Percentiles rank a stretch among this genome's conserved stretches.
Conservation (phyloP, 2,797 vertebrate genomes). For the Pogonophryne albipinna region DNA sequence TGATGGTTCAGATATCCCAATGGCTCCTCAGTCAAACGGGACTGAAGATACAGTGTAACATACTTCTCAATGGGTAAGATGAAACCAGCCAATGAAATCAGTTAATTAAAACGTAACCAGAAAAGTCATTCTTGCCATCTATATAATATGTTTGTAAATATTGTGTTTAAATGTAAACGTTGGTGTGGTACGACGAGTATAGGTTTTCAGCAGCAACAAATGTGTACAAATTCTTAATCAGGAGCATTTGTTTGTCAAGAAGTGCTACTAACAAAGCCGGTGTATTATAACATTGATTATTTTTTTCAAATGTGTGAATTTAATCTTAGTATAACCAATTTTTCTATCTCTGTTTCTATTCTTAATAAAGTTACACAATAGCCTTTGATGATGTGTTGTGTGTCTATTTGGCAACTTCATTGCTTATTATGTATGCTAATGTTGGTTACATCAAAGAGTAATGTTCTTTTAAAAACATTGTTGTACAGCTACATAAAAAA, state of each 20-base stretch:
- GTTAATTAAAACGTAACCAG: not conserved
- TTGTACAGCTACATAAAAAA: not conserved
- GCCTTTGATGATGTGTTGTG: not conserved
- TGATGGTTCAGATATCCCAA: not conserved
- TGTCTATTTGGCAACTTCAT: not conserved
- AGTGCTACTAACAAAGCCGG: not conserved
- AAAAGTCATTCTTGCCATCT: too few relatives aligned
- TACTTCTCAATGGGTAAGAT: not conserved
- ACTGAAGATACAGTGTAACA: not conserved
- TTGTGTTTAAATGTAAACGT: not conserved
- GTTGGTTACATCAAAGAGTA: not conserved
- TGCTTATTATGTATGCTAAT: not conserved
- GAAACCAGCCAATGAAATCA: not conserved
- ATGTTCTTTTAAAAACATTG: not conserved
- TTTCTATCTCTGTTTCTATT: not conserved
- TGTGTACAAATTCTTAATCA: not conserved
- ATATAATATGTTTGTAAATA: not conserved
- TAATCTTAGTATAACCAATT: not conserved
- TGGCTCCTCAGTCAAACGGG: constrained; percentile 3
- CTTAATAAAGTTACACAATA: not conserved
- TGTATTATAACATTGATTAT: not conserved
- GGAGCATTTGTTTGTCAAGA: not conserved
- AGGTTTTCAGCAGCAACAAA: not conserved
- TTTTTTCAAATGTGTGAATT: not conserved
- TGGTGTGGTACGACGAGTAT: not conserved